These are phyloP conservation scores for Myiopsitta monachus DNA, from an alignment of 2,113 vertebrate genomes.

Conservation along the genomic window DNA sequence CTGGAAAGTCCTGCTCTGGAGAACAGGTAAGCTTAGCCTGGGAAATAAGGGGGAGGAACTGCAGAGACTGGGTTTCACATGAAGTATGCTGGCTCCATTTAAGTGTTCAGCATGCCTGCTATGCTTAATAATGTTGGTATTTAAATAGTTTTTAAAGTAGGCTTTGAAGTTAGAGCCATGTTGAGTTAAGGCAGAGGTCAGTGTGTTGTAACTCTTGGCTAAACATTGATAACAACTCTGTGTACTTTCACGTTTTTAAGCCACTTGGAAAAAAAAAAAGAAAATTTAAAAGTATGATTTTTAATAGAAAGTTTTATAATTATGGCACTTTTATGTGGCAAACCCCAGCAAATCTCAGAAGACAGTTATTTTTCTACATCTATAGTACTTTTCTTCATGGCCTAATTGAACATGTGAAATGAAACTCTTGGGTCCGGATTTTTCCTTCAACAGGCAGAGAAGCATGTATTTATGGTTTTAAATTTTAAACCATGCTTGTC, in stretches of 20 bases:
- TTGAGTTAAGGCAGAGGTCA: slow-evolving; percentile 36
- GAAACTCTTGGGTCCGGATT: not conserved
- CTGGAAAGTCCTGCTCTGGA: slow-evolving; percentile 10
- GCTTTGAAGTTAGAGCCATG: slow-evolving; percentile 41
- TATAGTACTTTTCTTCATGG: not conserved
- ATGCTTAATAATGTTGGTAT: not conserved
- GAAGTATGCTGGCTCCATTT: not conserved
- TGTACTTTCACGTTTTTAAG: not conserved
- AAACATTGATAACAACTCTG: not conserved
- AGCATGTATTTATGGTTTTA: not conserved
- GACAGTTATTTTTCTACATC: not conserved
- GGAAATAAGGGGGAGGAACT: slow-evolving; percentile 35
- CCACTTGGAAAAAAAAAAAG: not conserved
- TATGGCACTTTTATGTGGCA: not conserved
- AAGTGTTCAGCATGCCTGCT: not conserved
- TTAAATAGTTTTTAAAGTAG: slow-evolving; percentile 30
- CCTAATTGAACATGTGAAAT: not conserved
- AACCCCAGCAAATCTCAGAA: not conserved
- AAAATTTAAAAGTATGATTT: not conserved
- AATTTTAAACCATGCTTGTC: not conserved
- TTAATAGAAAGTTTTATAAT: not conserved
- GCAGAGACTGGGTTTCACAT: not conserved
- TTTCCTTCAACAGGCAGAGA: not conserved
- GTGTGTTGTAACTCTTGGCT: not conserved
- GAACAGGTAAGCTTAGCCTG: slow-evolving; percentile 3